Evolutionary conservation across 2,797 vertebrate species (phyloP), one percentile per base, ranked within the genome.

Genomic region (Coilia nasus): DNA sequence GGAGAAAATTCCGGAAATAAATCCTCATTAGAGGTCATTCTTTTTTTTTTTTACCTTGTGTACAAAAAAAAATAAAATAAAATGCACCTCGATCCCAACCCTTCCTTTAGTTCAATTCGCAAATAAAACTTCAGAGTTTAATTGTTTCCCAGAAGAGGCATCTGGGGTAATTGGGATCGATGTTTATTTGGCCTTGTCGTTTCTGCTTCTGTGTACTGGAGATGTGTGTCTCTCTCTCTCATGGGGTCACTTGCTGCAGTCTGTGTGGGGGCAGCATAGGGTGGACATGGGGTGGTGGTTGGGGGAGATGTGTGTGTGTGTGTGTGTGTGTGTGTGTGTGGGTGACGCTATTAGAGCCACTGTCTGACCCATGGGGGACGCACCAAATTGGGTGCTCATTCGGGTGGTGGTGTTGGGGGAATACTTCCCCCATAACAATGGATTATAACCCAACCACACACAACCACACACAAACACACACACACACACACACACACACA

Each of bases 11-110:
- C 89, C 25, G 35, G 87, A 93, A 94, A 94, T 93, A 94, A 89
- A 91, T 90, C 86, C 92, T 94, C 91, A 95, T 95, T 93, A 92
- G 89, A 88, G 59, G 23, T 89, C 91, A 94, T 94, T 93, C 91
- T 93, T 94, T 92, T 90, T 84, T 83, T 54, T 10, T 54, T 9
- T 54, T 10, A 75, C 88, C 85, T 67, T 67, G 9, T 28, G 62
- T 67, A 90, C 89, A 88, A 89, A 56, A 88, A 89, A 90, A 93
- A 91, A 81, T 92, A 1, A 9, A 54, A 54, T 9, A 47, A 47
- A 3, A 47, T 10, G 4, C 46, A 47, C 3, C 46, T 3, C 46
- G 4, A 47, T 47, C 50, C 9, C 50, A 54, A 1, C 50, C 50
- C 1, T 92, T 82, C 83, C 14, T 11, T 67, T 31, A 25, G 57